phyloP scores from a whole-genome alignment of 2,797 vertebrate species.

The Hydrocynus forskahlii region DNA sequence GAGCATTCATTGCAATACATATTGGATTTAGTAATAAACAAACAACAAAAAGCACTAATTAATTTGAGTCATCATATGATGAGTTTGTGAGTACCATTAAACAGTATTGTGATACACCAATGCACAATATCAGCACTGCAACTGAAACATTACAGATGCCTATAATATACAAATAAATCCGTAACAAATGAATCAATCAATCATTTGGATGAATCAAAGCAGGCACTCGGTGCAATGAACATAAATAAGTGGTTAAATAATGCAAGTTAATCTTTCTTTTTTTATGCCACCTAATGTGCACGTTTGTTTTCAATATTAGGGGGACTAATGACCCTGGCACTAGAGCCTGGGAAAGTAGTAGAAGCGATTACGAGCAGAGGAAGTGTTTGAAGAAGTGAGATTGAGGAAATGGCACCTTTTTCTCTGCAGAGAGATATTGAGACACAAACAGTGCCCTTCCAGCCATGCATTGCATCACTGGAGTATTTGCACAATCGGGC shows the following conservation, averaged over 20 bases:
- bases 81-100: too few species aligned
- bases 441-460: conserved; percentile 44
- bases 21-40: too few species aligned
- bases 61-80: too few species aligned
- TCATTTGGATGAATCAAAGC: too few species aligned
- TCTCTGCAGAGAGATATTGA: conserved; percentile 43
- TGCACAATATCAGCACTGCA: too few species aligned
- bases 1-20: too few species aligned
- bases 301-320: too few species aligned
- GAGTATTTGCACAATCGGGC: conserved; percentile 45
- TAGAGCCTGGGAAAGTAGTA: conserved; percentile 56
- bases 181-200: too few species aligned
- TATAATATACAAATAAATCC: neutral
- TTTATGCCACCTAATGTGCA: neutral
- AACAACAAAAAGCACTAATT: too few species aligned
- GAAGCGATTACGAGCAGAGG: conserved; percentile 25
- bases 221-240: neutral
- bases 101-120: too few species aligned
- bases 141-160: too few species aligned
- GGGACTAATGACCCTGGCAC: neutral
- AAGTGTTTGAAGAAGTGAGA: conserved; percentile 65
- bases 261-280: neutral
- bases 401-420: conserved; percentile 64
- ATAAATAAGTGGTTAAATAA: neutral
- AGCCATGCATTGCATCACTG: conserved; percentile 50